Conservation (phyloP, 2,113 vertebrate species). For the Aspidoscelis tigris region DNA sequence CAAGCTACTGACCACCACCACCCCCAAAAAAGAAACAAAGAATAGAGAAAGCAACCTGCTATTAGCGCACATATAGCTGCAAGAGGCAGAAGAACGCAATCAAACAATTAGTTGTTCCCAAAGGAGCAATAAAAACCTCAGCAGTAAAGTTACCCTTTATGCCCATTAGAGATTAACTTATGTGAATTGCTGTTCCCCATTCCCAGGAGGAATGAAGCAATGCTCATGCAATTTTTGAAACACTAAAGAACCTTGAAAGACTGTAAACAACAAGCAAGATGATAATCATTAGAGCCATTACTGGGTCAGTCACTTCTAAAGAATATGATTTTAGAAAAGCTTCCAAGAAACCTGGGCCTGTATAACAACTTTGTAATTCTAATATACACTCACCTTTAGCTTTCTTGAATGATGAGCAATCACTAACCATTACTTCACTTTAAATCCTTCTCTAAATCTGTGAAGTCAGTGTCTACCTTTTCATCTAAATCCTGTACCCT, state of each 20-base stretch:
- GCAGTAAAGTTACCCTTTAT: not conserved
- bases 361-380: not conserved
- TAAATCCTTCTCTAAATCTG: no score
- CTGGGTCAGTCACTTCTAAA: not conserved
- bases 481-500: no score
- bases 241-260: not conserved
- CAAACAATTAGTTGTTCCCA: not conserved
- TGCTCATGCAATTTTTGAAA: slow-evolving; percentile 17
- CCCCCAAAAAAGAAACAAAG: not conserved
- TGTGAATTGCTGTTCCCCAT: not conserved
- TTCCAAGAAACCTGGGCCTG: not conserved
- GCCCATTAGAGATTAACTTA: not conserved
- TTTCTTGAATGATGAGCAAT: not conserved
- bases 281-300: not conserved
- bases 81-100: not conserved
- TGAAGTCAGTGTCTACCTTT: not conserved
- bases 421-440: not conserved
- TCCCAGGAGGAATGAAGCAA: slow-evolving; percentile 27
- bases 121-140: not conserved
- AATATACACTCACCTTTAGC: not conserved
- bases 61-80: not conserved
- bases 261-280: not conserved
- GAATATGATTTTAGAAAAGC: not conserved
- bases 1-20: not conserved
- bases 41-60: not conserved